Percentiles rank a stretch among this genome's conserved stretches.
Evolutionary conservation across 2,888 invertebrate species (phyloP).

Genomic region (Dryomyza anilis): DNA sequence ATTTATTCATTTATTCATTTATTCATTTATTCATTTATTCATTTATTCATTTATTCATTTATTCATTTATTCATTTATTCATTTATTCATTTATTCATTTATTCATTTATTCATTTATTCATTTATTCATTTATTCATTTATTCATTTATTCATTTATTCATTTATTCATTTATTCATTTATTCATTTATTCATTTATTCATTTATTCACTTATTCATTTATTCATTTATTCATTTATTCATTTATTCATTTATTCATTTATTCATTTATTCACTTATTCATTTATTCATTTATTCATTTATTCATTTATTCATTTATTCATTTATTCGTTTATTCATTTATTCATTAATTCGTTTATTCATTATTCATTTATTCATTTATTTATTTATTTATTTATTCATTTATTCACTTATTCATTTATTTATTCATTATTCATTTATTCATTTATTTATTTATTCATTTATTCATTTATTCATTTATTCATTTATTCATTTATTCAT

Average conservation of each 20-base stretch:
- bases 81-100: background rate
- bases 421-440: no score
- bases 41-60: no score
- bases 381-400: no score
- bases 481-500: background rate
- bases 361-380: no score
- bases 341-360: background rate
- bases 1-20: background rate
- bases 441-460: background rate
- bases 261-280: background rate
- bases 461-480: background rate
- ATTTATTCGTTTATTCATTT: background rate
- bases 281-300: background rate
- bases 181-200: background rate
- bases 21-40: background rate
- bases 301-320: background rate
- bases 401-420: no score
- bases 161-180: background rate
- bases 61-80: background rate
- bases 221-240: background rate
- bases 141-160: background rate
- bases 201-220: no score
- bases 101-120: background rate
- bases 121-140: background rate
- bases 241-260: background rate